A percentile compares a stretch with the other conserved stretches of the same genome.
phyloP scores from a whole-genome alignment of 2,888 invertebrate species.

The Hemicrepidius hirtus region DNA sequence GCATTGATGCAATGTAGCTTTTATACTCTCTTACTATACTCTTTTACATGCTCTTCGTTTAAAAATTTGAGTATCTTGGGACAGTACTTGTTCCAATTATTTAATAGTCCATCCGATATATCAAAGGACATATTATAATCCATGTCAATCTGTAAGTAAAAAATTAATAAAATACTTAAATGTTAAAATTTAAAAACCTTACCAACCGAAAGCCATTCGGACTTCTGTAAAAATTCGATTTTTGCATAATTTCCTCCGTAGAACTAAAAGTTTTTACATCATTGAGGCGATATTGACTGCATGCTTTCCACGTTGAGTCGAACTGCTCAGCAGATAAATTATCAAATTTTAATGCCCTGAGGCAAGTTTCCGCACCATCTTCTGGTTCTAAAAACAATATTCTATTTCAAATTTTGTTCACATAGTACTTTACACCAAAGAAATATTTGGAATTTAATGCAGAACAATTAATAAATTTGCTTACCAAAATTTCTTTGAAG shows the following conservation, averaged over 20 bases:
- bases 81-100: neutral
- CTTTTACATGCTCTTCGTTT: too few species aligned
- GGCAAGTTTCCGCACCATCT: constrained; percentile 45
- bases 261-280: neutral
- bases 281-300: constrained; percentile 41
- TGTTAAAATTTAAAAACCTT: constrained; percentile 2
- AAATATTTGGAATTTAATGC: too few species aligned
- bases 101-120: neutral
- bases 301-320: constrained; percentile 53
- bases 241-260: neutral
- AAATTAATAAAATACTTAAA: neutral
- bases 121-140: constrained; percentile 12
- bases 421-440: too few species aligned
- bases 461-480: too few species aligned
- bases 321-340: constrained; percentile 53
- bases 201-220: constrained; percentile 11
- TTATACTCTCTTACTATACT: too few species aligned
- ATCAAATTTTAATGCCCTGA: constrained; percentile 51
- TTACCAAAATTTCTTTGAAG: too few species aligned
- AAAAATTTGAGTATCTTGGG: too few species aligned
- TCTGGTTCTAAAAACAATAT: constrained; percentile 45
- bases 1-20: too few species aligned
- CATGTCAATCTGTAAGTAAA: constrained; percentile 32
- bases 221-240: constrained; percentile 20
- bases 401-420: neutral